Conservation (phyloP, 2,797 vertebrate genomes). For the Menidia menidia region DNA sequence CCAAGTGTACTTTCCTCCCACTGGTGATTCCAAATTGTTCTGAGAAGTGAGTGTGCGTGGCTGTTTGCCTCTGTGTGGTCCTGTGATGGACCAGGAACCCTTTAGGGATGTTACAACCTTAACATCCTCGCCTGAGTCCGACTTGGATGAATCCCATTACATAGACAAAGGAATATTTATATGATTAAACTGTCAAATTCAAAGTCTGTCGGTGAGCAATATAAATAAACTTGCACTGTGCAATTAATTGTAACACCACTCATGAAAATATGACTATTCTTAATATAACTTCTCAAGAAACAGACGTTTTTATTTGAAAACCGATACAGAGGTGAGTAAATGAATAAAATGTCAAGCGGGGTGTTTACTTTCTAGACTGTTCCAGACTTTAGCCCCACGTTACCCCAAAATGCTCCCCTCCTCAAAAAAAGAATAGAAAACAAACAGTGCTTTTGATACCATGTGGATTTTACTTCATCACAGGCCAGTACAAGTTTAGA, state of each 20-base stretch:
- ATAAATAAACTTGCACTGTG: not conserved
- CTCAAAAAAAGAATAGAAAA: slow-evolving; percentile 62
- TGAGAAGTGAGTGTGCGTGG: too few relatives aligned
- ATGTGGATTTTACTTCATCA: slow-evolving; percentile 67
- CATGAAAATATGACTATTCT: not conserved
- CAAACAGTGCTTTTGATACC: slow-evolving; percentile 64
- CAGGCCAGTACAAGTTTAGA: slow-evolving; percentile 72
- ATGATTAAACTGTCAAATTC: not conserved
- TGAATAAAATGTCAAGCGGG: not conserved
- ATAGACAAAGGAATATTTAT: not conserved
- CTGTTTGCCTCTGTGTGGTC: too few relatives aligned
- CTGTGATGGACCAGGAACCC: too few relatives aligned
- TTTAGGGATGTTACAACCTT: too few relatives aligned
- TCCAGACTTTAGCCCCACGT: not conserved
- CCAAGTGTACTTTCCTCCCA: too few relatives aligned
- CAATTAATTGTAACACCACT: not conserved
- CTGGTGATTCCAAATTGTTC: too few relatives aligned
- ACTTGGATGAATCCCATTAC: not conserved
- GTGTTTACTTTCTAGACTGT: not conserved
- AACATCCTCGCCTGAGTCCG: too few relatives aligned
- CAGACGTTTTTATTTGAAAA: not conserved
- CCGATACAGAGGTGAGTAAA: not conserved
- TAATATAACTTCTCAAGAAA: not conserved
- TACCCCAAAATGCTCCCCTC: slow-evolving; percentile 36
- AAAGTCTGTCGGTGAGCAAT: not conserved